Evolutionary conservation across 2,888 invertebrate genomes (phyloP), one percentile per base, ranked within the genome.

Genomic region (Druceiella hillmani): DNA sequence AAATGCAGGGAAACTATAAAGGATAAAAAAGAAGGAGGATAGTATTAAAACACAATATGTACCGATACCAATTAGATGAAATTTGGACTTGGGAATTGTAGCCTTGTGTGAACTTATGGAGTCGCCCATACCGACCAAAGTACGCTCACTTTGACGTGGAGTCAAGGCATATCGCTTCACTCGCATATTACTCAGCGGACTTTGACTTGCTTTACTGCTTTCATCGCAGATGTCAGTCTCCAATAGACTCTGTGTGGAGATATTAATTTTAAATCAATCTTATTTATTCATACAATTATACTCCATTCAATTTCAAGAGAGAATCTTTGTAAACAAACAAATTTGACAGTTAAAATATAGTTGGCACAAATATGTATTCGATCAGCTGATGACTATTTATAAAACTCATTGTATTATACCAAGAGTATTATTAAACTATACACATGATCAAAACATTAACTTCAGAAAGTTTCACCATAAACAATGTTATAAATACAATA

Each of bases 61-160:
- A 83, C 83, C 82, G 44, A 88, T 76, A 17, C 87, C 87, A 45
- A 86, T 84, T 50, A 89, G 76, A 42, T 76, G 72, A 32, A 69
- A 68, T 50, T 71, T 68, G 2, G 73, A 63, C 56, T 78, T 79
- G 16, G 71, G 59, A 50, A 74, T 71, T n/a, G 65, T 55, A 46
- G 65, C 59, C 40, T 55, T 57, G 45, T 66, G 69, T 4, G 53
- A 48, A 37, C 60, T 58, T 4, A 54, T 48, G 11, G 46, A 40
- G 39, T 50, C 52, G 4, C 59, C 76, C 56, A 48, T 67, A 53
- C 56, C 75, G 54, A 75, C 75, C 17, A 90, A 70, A 32, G 86
- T 83, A 10, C 83, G 74, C 55, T 89, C 89, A 25, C 89, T 89
- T 50, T 88, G 88, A n/a, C 88, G 69, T 26, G 89, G 88, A 0